Evolutionary conservation across 2,888 invertebrate genomes (phyloP).

Genomic region (Limnephilus rhombicus): DNA sequence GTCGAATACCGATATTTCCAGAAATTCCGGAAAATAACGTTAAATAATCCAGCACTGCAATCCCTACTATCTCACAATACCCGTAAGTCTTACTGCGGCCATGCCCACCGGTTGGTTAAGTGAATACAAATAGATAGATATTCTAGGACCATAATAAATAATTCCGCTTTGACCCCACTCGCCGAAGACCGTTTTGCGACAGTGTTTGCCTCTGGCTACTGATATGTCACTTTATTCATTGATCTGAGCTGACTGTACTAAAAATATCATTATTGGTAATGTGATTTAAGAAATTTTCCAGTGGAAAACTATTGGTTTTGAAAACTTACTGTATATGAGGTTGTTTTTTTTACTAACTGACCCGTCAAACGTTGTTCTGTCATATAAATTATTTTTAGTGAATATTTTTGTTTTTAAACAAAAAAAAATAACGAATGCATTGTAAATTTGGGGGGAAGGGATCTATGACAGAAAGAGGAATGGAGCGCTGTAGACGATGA

Average conservation of each 20-base stretch:
- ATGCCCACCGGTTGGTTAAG: background rate
- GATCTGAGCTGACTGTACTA: background rate
- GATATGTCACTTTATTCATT: background rate
- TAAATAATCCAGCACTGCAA: background rate
- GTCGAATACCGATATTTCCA: background rate
- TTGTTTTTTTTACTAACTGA: background rate
- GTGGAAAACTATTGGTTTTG: background rate
- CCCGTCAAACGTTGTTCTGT: no score
- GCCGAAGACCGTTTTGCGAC: background rate
- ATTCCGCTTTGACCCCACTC: background rate
- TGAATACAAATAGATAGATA: constrained; percentile 35
- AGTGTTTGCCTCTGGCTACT: background rate
- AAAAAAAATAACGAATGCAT: no score
- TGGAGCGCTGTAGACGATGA: no score
- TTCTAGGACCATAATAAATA: constrained; percentile 23
- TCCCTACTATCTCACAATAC: background rate
- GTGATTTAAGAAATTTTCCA: background rate
- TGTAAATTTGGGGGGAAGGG: no score
- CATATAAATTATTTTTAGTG: no score
- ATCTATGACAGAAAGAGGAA: no score
- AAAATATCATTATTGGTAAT: background rate
- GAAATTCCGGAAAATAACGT: background rate
- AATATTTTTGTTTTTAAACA: no score
- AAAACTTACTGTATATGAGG: background rate
- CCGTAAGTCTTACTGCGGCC: background rate